These are phyloP conservation scores for Pammene aurita DNA, from an alignment of 2,888 invertebrate species.

Conservation along the genomic window DNA sequence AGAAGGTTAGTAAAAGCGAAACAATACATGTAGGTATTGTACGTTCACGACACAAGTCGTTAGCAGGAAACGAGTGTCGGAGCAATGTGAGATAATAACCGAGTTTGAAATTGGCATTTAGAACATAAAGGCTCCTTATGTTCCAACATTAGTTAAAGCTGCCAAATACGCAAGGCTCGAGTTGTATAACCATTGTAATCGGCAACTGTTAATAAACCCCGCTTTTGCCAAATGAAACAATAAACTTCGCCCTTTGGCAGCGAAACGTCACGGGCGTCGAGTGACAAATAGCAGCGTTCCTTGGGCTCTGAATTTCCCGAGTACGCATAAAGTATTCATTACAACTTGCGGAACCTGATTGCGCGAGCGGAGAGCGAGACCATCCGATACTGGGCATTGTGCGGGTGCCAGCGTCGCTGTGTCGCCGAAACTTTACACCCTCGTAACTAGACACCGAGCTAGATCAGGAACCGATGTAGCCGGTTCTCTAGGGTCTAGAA, in stretches of 20 bases:
- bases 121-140: slow-evolving; percentile 15
- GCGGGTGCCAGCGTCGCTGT: slow-evolving; percentile 51
- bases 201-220: slow-evolving; percentile 31
- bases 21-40: slow-evolving; percentile 5
- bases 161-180: slow-evolving; percentile 16
- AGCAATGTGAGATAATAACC: slow-evolving; percentile 29
- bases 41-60: slow-evolving; percentile 22
- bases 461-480: slow-evolving; percentile 42
- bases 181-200: slow-evolving; percentile 30
- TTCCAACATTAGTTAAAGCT: slow-evolving; percentile 25
- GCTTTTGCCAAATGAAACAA: slow-evolving; percentile 31
- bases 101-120: slow-evolving; percentile 26
- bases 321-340: slow-evolving; percentile 55
- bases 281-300: slow-evolving; percentile 30
- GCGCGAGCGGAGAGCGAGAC: slow-evolving; percentile 42
- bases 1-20: neutral
- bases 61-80: slow-evolving; percentile 18
- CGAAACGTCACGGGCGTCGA: slow-evolving; percentile 27
- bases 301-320: slow-evolving; percentile 32
- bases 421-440: slow-evolving; percentile 70
- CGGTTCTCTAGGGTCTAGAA: slow-evolving; percentile 45
- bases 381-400: slow-evolving; percentile 59
- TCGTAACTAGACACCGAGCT: slow-evolving; percentile 61
- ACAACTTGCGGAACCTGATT: slow-evolving; percentile 62
- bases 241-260: slow-evolving; percentile 31